Conservation (phyloP, 1,140 invertebrate genomes). For the Helicorthomorpha holstii region DNA sequence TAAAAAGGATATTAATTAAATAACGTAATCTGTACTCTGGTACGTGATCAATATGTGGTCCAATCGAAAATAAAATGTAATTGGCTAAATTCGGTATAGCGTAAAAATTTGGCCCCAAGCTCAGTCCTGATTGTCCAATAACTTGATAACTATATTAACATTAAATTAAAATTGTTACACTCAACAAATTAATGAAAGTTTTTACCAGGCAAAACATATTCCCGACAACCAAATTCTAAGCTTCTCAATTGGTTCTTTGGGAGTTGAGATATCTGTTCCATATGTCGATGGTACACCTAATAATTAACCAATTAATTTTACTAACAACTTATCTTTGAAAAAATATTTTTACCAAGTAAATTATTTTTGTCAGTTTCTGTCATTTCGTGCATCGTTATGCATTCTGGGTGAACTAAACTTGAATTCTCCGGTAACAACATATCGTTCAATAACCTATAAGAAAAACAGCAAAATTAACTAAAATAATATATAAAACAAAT, state of each 20-base stretch:
- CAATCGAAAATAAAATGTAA: slow-evolving; percentile 19
- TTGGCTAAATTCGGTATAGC: slow-evolving; percentile 26
- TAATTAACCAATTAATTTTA: not conserved
- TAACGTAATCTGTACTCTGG: slow-evolving; percentile 70
- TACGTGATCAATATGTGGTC: slow-evolving; percentile 31
- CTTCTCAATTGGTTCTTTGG: slow-evolving; percentile 42
- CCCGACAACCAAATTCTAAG: slow-evolving; percentile 62
- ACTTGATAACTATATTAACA: slow-evolving; percentile 43
- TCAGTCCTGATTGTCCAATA: slow-evolving; percentile 54
- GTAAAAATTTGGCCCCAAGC: slow-evolving; percentile 66
- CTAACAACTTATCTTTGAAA: not conserved
- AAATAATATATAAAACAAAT: not conserved
- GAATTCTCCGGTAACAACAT: slow-evolving; percentile 51
- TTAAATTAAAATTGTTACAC: not conserved
- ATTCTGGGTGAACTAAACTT: slow-evolving; percentile 39
- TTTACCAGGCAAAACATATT: slow-evolving; percentile 42
- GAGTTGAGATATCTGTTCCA: slow-evolving; percentile 1
- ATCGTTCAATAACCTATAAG: slow-evolving; percentile 49
- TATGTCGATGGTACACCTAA: not conserved
- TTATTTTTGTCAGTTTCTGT: slow-evolving; percentile 25
- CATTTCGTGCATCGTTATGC: slow-evolving; percentile 46
- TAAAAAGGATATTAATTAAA: slow-evolving; percentile 42
- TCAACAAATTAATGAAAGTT: not conserved
- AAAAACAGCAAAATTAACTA: not conserved
- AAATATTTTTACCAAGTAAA: slow-evolving; percentile 32